phyloP scores from a whole-genome alignment of 2,113 vertebrate species.

The Thermophis baileyi region DNA sequence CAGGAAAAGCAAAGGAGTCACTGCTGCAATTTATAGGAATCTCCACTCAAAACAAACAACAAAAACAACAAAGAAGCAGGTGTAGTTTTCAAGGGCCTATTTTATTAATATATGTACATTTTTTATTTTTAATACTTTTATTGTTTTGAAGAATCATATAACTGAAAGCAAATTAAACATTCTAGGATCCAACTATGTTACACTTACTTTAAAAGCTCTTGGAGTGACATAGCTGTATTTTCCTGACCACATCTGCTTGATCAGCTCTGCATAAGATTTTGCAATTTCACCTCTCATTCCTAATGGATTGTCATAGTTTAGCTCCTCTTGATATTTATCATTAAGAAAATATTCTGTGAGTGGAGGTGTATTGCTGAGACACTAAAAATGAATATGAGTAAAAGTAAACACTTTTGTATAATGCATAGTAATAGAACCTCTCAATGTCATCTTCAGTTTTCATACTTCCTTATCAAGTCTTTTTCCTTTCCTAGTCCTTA shows the following conservation, averaged over 20 bases:
- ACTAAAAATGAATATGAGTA: conserved; percentile 72
- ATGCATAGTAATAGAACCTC: not conserved
- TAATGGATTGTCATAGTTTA: conserved; percentile 97
- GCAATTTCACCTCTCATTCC: conserved; percentile 99
- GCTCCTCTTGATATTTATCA: conserved; percentile 92
- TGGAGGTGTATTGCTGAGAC: conserved; percentile 95
- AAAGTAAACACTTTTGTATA: not conserved
- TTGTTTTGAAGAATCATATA: not conserved
- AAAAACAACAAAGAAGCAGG: not conserved
- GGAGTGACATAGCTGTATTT: conserved; percentile 96
- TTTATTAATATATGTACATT: not conserved
- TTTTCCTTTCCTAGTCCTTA: not conserved
- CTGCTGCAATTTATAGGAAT: not conserved
- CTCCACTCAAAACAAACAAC: not conserved
- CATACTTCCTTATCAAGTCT: not conserved
- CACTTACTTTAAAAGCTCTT: conserved; percentile 92
- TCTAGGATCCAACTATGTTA: not conserved
- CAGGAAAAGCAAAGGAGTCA: not conserved
- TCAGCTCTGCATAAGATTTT: conserved; percentile 90
- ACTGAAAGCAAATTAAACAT: not conserved
- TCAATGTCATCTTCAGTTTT: not conserved
- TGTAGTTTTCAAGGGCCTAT: not conserved
- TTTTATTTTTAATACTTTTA: not conserved
- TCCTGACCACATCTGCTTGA: conserved; percentile 96
- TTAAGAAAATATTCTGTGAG: conserved; percentile 97